A percentile compares a stretch with the other conserved stretches of the same genome.
Evolutionary conservation across 2,888 invertebrate genomes (phyloP).

Genomic region (Melipona bicolor): DNA sequence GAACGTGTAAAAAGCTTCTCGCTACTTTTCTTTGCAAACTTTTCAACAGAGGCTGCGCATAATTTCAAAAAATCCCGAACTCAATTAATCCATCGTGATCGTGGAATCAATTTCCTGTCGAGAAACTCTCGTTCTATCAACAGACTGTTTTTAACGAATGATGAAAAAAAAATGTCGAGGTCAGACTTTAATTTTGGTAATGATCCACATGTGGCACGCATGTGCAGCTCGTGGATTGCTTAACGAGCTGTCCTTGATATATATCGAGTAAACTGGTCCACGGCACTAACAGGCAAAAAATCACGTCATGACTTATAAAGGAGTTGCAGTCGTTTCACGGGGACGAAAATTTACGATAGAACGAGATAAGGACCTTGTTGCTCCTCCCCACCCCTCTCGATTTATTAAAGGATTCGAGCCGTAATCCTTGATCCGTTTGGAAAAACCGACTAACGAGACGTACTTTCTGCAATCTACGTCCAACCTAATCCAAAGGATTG

Average conservation of each 20-base stretch:
- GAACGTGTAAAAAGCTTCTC: no score
- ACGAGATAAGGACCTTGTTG: background rate
- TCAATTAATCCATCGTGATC: background rate
- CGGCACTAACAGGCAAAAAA: slow-evolving; percentile 39
- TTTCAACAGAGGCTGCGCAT: no score
- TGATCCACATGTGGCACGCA: slow-evolving; percentile 60
- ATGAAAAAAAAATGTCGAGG: slow-evolving; percentile 37
- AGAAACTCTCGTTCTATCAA: background rate
- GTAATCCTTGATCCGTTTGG: background rate
- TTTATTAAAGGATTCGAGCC: background rate
- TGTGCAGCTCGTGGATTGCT: slow-evolving; percentile 55
- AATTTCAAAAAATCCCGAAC: background rate
- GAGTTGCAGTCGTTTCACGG: background rate
- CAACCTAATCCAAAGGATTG: background rate
- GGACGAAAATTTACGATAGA: background rate
- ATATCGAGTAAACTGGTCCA: slow-evolving; percentile 53
- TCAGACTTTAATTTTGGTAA: slow-evolving; percentile 64
- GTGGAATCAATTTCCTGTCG: background rate
- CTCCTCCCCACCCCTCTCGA: background rate
- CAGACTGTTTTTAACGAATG: background rate
- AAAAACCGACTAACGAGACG: background rate
- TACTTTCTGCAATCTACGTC: background rate
- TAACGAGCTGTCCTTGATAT: slow-evolving; percentile 58
- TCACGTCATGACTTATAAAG: background rate
- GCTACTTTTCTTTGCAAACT: no score